Base-by-base conservation (phyloP, 2,113 vertebrate species). In the Mugil cephalus region DNA sequence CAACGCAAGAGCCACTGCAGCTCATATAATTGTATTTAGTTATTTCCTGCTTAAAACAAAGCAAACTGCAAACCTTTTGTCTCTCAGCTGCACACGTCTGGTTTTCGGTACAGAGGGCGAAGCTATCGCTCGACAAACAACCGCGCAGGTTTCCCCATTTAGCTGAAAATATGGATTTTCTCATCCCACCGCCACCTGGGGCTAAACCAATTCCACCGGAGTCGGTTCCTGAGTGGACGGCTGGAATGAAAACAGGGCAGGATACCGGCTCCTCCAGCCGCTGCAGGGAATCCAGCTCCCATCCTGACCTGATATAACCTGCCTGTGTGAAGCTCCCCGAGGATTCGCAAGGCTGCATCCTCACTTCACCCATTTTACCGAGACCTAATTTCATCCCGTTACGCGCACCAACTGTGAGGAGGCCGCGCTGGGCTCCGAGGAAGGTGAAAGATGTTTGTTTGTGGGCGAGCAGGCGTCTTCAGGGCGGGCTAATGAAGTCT, bases 241-340 rank as follows among this genome's bases (percentile, higher is more conserved):
- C 59, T 70, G 66, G 81, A 76, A 67, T 76, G 36, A 77, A 83
- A 83, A 77, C 59, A 43, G 68, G 66, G 24, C 55, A 54, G 82
- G 74, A 75, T 65, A 52, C 42, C 80, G 8, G 19, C 66, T 53
- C 46, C 1, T 10, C 46, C 0, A 21, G 36, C 55, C 10, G 80
- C 83, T 68, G 87, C 73, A 39, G 87, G 87, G 76, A 4, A 64
- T 82, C 66, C 69, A 80, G 81, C 75, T 36, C 56, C 24, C 8
- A 10, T 74, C 40, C 77, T 80, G 80, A 84, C 85, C 87, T 13
- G 70, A 70, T 65, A 53, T 59, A 77, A 88, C 88, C 88, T 38
- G 77, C 46, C 4, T 64, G 74, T 10, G 24, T 4, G 7, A 47
- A 53, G 35, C 43, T 60, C 52, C 69, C 56, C 0, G 3, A 30